Evolutionary conservation across 1,140 invertebrate species (phyloP), one percentile per base, ranked within the genome.

Genomic region (Dermatophagoides farinae): DNA sequence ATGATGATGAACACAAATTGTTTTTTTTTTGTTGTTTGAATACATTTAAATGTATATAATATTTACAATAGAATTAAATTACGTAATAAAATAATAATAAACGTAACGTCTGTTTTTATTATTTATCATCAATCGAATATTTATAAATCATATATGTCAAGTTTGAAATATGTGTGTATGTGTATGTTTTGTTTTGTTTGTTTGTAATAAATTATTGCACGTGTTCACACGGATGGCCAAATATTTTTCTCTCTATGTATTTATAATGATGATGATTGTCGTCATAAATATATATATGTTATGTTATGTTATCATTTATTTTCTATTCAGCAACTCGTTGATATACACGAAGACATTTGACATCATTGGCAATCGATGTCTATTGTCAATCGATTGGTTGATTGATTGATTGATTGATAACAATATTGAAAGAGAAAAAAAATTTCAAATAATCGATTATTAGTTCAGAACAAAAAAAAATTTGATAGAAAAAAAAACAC

Each of bases 321-420:
- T 5, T 40, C 14, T 38, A 55, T 44, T 55, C 53, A 12, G 53
- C 4, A 12, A 53, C 14, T 25, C 59, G 59, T 31, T 60, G 22
- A 25, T 60, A 60, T 12, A 60, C 10, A 20, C 59, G 59, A 16
- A 54, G 14, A 25, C 25, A 60, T 40, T 39, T 50, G 59, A 60
- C 59, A n/a, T 54, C 59, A 25, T 60, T 60, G 16, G 41, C 59
- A 25, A 44, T 60, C n/a, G 59, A 39, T 11, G 53, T 55, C 38
- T 50, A 8, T 31, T n/a, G n/a, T n/a, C n/a, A 8, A 31, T 31
- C 8, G 31, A 31, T 31, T 8, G 31, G n/a, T 31, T 8, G 31
- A 31, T 31, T 31, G 31, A 31, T 31, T 31, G 31, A 31, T 31
- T 8, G 31, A n/a, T 31, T 8, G 31, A 31, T 31, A 31, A 31